Conservation (phyloP, 2,797 vertebrate genomes). For the Psittacula derbiana region DNA sequence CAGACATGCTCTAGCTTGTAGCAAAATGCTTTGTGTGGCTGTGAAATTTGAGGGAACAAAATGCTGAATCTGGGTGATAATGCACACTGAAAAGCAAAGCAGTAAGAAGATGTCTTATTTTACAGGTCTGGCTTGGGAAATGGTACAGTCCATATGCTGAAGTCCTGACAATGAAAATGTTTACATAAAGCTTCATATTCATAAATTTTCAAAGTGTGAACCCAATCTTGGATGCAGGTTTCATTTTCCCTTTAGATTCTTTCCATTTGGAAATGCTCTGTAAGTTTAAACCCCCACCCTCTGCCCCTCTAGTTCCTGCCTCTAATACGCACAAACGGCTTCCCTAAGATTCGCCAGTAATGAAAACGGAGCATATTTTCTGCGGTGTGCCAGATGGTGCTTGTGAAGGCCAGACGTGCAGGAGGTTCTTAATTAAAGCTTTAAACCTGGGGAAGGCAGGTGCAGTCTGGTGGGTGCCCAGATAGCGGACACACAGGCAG, state of each 20-base stretch:
- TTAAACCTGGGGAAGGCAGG: conserved; percentile 69
- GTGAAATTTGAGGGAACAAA: not conserved
- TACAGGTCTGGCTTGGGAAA: not conserved
- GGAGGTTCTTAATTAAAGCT: conserved; percentile 79
- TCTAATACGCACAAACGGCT: conserved; percentile 13
- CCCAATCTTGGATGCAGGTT: not conserved
- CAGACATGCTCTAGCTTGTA: not conserved
- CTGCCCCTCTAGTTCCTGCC: not conserved
- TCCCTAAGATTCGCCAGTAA: conserved; percentile 56
- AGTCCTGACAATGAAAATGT: not conserved
- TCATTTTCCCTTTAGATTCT: not conserved
- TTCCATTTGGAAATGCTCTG: not conserved
- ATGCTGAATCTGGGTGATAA: not conserved
- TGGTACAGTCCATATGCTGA: not conserved
- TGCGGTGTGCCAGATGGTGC: conserved; percentile 74
- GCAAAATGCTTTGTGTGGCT: not conserved
- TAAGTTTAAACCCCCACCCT: not conserved
- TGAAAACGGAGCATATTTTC: conserved; percentile 61
- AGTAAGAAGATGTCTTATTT: not conserved
- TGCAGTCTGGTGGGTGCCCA: conserved; percentile 57
- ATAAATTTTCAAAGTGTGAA: conserved; percentile 1
- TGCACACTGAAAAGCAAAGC: not conserved
- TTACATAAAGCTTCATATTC: not conserved
- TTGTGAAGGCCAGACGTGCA: conserved; percentile 66
- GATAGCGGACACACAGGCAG: conserved; percentile 18